These are phyloP conservation scores for Cynopterus sphinx DNA, from an alignment of 2,797 vertebrate genomes.

Conservation along the genomic window DNA sequence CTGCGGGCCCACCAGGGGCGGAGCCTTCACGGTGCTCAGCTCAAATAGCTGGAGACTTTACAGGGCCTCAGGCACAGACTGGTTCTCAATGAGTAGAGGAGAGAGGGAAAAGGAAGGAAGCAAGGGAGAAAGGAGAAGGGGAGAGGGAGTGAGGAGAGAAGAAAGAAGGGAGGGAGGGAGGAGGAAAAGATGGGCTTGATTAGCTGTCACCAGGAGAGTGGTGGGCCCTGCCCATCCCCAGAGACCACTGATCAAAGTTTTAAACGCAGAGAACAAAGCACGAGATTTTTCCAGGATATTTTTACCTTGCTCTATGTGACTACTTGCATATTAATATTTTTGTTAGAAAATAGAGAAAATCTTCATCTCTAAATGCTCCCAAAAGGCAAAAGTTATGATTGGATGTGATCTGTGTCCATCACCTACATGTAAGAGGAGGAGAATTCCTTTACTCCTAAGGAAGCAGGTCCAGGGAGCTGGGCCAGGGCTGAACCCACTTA, in stretches of 20 bases:
- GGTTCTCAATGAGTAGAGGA: neutral
- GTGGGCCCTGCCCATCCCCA: neutral
- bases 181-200: too few species aligned
- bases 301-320: neutral
- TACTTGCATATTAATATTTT: neutral
- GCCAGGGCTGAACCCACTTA: neutral
- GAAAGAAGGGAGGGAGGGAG: fast-evolving
- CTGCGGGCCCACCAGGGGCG: neutral
- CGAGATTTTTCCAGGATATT: neutral
- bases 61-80: neutral
- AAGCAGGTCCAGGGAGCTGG: neutral
- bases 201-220: too few species aligned
- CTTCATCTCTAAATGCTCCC: neutral
- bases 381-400: neutral
- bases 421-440: neutral
- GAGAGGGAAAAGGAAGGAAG: fast-evolving
- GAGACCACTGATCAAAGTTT: neutral
- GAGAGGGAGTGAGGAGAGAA: too few species aligned
- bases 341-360: neutral
- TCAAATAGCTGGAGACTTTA: neutral
- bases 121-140: fast-evolving
- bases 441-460: neutral
- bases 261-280: neutral
- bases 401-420: neutral
- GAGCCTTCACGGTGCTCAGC: neutral